Evolutionary conservation across 1,140 invertebrate genomes (phyloP), one percentile per base, ranked within the genome.

Genomic region (Cydia pomonella): DNA sequence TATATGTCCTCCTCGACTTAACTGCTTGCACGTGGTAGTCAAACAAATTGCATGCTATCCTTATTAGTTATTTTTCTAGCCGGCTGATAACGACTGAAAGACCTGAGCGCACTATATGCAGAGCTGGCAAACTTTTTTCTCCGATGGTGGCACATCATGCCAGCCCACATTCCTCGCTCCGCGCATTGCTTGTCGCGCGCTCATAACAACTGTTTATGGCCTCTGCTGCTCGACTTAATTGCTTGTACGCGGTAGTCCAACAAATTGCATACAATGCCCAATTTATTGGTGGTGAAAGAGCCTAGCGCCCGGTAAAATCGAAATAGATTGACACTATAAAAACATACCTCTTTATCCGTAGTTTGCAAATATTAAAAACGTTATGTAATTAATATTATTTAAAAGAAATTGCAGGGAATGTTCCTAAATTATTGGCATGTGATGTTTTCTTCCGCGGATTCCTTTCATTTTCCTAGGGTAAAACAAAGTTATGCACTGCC

Each of bases 161-260:
- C 80, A 59, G 80, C 69, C 87, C 76, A 80, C 87, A 87, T 89
- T 87, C 87, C 83, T 78, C 75, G 75, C 83, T 83, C 77, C 83
- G 82, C 80, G 79, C 86, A 87, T 88, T 87, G 85, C 85, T 77
- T 77, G 79, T 76, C 75, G 76, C 78, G 77, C 78, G 79, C 79
- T 80, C 77, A 77, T 74, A 76, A 80, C 77, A 73, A 18, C 64
- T 27, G 64, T 33, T 69, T 69, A 38, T 69, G 64, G 21, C 29
- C 33, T 38, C 64, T 69, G 9, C 29, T 38, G 6, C 33, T 59
- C 53, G 18, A 59, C 9, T 59, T 59, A 23, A 50, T n/a, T 50
- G 53, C 21, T 23, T 23, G 53, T 59, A 59, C 53, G 21, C 53
- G 21, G 53, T 59, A 23, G 18, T 23, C 21, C 23, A 59, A 59